Percentiles rank a stretch among this genome's conserved stretches.
phyloP scores from a whole-genome alignment of 2,888 invertebrate species.

The Peribatodes rhomboidaria region DNA sequence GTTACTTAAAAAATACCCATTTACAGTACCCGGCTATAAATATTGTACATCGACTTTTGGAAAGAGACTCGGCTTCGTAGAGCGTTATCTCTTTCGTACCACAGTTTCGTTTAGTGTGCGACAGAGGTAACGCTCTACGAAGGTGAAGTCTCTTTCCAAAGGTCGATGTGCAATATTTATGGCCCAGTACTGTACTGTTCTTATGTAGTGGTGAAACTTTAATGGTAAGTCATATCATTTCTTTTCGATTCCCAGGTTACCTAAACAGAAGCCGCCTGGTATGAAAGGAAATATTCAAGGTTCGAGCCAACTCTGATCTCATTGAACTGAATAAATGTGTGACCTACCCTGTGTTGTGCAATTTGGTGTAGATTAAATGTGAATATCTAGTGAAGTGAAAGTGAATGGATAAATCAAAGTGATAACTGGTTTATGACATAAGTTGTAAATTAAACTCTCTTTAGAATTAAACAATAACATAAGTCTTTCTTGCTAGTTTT shows the following conservation, averaged over 20 bases:
- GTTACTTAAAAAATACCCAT: too few species aligned
- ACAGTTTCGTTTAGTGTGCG: too few species aligned
- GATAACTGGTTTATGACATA: background rate
- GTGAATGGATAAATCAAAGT: background rate
- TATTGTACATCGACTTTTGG: too few species aligned
- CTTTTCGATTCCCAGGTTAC: slow-evolving; percentile 67
- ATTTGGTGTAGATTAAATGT: background rate
- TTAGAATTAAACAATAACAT: slow-evolving; percentile 1
- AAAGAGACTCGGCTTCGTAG: too few species aligned
- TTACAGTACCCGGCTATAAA: too few species aligned
- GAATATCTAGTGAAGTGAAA: background rate
- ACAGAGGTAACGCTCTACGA: too few species aligned
- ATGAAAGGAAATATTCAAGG: slow-evolving; percentile 78
- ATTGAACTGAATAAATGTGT: slow-evolving; percentile 9
- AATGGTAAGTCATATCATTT: background rate
- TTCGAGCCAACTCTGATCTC: slow-evolving; percentile 73
- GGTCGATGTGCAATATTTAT: too few species aligned
- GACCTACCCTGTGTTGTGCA: background rate
- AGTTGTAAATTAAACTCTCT: background rate
- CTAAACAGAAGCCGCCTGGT: slow-evolving; percentile 77
- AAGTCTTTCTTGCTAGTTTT: background rate
- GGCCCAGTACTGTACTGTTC: too few species aligned
- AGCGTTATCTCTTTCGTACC: too few species aligned
- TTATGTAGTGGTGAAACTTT: too few species aligned
- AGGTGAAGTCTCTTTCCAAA: too few species aligned